Evolutionary conservation across 2,113 vertebrate species (phyloP).

Genomic region (Calyptomena viridis): DNA sequence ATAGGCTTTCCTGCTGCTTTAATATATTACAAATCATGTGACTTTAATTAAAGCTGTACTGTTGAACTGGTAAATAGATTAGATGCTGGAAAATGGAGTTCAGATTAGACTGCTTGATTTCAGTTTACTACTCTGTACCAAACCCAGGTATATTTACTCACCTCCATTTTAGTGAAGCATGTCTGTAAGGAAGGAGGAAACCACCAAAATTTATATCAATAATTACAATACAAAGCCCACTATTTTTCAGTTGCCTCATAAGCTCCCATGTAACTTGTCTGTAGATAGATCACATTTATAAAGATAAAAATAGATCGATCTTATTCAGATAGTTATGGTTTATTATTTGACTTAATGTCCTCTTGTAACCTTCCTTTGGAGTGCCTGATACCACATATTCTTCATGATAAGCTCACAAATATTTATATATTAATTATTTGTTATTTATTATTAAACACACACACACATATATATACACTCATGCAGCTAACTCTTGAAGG

Average conservation of each 20-base stretch:
- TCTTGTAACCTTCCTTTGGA: neutral
- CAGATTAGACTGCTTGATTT: neutral
- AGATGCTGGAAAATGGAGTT: neutral
- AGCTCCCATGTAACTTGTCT: neutral
- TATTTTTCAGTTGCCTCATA: neutral
- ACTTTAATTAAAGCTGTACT: neutral
- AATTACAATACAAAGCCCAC: neutral
- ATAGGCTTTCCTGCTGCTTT: neutral
- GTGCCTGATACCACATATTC: neutral
- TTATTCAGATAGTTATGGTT: neutral
- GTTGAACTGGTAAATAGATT: neutral
- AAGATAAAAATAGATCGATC: neutral
- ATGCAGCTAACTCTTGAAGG: neutral
- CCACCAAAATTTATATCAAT: neutral
- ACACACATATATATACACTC: neutral
- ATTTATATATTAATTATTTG: neutral
- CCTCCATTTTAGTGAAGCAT: neutral
- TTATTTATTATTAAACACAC: neutral
- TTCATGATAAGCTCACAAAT: neutral
- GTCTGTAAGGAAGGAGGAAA: neutral
- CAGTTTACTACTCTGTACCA: neutral
- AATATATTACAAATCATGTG: neutral
- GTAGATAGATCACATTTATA: neutral
- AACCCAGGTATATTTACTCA: constrained; percentile 9
- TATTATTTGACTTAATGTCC: neutral